Base-by-base conservation (phyloP, 2,888 invertebrate genomes). In the Limnephilus lunatus region DNA sequence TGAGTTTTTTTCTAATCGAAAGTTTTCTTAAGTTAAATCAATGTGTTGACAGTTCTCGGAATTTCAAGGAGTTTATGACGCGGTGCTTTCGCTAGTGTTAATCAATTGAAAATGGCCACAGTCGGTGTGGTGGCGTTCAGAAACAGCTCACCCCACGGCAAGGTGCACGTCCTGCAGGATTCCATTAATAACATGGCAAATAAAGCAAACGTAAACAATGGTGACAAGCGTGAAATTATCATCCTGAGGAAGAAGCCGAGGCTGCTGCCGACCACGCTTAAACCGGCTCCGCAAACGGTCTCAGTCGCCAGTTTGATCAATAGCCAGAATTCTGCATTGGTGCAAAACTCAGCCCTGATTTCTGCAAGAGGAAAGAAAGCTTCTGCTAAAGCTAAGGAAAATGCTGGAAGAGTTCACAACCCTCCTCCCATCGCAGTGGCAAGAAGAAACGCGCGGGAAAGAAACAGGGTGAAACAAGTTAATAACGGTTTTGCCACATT, bases 401-500 rank as follows among this genome's bases (percentile, higher is more conserved):
- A 81, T 93, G 94, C 92, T 92, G 94, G 81, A 92, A 94, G 90
- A 94, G 94, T 94, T 15, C 92, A 89, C 31, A 95, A 92, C 95
- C 97, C 98, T 4, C 97, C 97, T 89, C 98, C 98, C 0, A 97
- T 98, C 35, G 98, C 98, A 0, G 98, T 98, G 12, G 98, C 98
- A 0, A 96, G 99, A 85, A 96, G 99, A 94, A 99, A 99, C 96
- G 99, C 99, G 93, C 97, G 99, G 90, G 99, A 99, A 96, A 96
- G 99, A 32, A 99, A 99, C 95, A 97, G 99, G 93, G 99, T 99
- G 15, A 98, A 98, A 94, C 98, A 98, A 96, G 98, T 98, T 44
- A 98, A 98, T 95, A 98, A 98, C 94, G 99, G 98, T 31, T 99
- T 98, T 95, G 98, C 98, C 0, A 98, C 98, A n/a, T 95, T 99